Base-by-base conservation (phyloP, 1,140 invertebrate genomes). In the Metopolophium dirhodum region DNA sequence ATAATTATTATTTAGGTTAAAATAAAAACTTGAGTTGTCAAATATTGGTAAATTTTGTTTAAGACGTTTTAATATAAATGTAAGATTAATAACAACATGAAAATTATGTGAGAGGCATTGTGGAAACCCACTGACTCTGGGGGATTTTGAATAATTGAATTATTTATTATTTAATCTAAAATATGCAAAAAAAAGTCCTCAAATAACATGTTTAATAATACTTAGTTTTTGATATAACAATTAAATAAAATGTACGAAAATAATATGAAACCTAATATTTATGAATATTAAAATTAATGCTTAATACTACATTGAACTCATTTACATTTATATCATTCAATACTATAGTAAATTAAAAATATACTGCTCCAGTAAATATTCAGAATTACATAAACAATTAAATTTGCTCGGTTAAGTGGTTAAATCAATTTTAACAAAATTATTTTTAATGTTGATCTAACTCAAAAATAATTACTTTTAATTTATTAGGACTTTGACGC, bases 401-500 rank as follows among this genome's bases (percentile, higher is more conserved):
- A 77, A n/a, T n/a, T n/a, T n/a, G 14, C 7, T 77, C 7, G 14
- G 30, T 77, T 77, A n/a, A 77, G 11, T 68, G 6, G 30, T n/a
- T 77, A n/a, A 18, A n/a, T 30, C 30, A 61, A 30, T 61, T 61
- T 11, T 30, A 61, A 61, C 9, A 26, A 61, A 54, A 7, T 61
- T 61, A 30, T 30, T 30, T 30, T 61, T 30, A 30, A 61, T 30
- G 4, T 61, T 30, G 11, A 61, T 14, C 9, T 61, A 61, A 30
- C 7, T 30, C 20, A 30, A 30, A 30, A 61, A 77, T 77, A 77
- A 77, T 94, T 95, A 98, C 97, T 94, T 97, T 97, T 96, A 99
- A 97, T 94, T 96, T 97, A 96, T 99, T 99, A 1, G 98, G 97
- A 94, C 98, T 98, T 20, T 96, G 97, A 88, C 98, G 96, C 94